Conservation (phyloP, 1,140 invertebrate genomes). For the Caerostris darwini region DNA sequence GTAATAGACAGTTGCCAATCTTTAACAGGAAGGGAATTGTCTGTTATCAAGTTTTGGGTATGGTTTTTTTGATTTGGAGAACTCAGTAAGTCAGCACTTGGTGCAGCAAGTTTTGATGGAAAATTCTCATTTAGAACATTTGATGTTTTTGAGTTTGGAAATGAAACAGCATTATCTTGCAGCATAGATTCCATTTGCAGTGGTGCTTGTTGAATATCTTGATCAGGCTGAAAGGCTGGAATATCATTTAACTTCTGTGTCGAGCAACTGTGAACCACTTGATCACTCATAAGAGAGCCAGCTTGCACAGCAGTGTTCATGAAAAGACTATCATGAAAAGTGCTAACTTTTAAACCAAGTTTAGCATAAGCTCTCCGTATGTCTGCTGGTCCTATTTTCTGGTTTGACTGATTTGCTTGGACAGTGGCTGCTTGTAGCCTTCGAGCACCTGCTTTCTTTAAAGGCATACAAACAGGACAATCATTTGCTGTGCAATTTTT, state of each 20-base stretch:
- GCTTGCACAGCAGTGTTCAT: slow-evolving; percentile 80
- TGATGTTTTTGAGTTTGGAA: background rate
- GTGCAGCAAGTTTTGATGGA: too few relatives aligned
- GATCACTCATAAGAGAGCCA: background rate
- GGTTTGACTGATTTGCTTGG: slow-evolving; percentile 51
- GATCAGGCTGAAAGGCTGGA: slow-evolving; percentile 51
- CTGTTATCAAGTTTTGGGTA: background rate
- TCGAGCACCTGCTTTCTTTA: slow-evolving; percentile 95
- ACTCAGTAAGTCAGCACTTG: too few relatives aligned
- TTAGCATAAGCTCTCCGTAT: slow-evolving; percentile 84
- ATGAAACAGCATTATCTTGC: background rate
- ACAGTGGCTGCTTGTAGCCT: slow-evolving; percentile 81
- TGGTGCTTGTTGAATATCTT: slow-evolving; percentile 48
- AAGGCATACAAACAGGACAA: slow-evolving; percentile 98
- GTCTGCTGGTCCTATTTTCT: slow-evolving; percentile 82
- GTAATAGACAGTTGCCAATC: slow-evolving; percentile 86
- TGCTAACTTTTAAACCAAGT: slow-evolving; percentile 89
- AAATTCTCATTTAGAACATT: background rate
- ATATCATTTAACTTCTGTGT: slow-evolving; percentile 56
- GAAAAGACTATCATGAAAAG: too few relatives aligned
- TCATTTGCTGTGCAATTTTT: slow-evolving; percentile 97
- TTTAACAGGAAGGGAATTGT: slow-evolving; percentile 86
- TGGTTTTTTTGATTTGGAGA: too few relatives aligned
- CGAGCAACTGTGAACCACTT: too few relatives aligned
- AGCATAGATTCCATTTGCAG: background rate